phyloP scores from a whole-genome alignment of 2,797 vertebrate genomes.

The Allobates femoralis region DNA sequence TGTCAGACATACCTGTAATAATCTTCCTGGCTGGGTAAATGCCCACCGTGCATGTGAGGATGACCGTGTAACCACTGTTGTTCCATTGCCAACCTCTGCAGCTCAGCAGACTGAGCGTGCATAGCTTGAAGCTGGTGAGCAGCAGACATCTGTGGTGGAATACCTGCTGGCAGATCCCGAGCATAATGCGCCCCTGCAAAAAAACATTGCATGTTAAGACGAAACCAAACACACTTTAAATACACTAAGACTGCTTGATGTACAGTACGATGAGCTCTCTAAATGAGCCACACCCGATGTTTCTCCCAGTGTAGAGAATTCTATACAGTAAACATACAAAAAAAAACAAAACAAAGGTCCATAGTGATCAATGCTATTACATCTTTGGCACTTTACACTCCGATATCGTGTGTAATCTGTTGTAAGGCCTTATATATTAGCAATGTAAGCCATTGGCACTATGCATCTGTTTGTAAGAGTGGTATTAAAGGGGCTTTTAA shows the following conservation, averaged over 20 bases:
- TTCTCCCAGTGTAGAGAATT: background rate
- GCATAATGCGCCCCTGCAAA: slow-evolving; percentile 89
- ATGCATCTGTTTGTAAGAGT: too few relatives aligned
- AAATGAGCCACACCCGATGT: background rate
- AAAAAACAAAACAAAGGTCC: too few relatives aligned
- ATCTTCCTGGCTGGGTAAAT: slow-evolving; percentile 97
- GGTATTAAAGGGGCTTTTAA: too few relatives aligned
- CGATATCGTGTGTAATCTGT: too few relatives aligned
- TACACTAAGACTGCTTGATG: background rate
- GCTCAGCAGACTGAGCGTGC: slow-evolving; percentile 97
- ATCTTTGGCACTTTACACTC: too few relatives aligned
- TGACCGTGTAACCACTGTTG: slow-evolving; percentile 98
- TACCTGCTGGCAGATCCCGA: slow-evolving; percentile 89
- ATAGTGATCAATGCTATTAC: too few relatives aligned
- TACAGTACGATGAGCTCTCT: background rate
- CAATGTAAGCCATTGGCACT: too few relatives aligned
- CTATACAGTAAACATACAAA: too few relatives aligned
- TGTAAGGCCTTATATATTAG: too few relatives aligned
- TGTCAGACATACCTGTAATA: slow-evolving; percentile 91
- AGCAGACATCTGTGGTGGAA: slow-evolving; percentile 95
- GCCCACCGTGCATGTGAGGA: slow-evolving; percentile 97
- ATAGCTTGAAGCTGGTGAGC: slow-evolving; percentile 99
- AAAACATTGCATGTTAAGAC: background rate
- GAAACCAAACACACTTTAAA: background rate
- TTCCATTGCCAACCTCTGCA: slow-evolving; percentile 98